Conservation (phyloP, 2,888 invertebrate genomes). For the Euproctis similis region DNA sequence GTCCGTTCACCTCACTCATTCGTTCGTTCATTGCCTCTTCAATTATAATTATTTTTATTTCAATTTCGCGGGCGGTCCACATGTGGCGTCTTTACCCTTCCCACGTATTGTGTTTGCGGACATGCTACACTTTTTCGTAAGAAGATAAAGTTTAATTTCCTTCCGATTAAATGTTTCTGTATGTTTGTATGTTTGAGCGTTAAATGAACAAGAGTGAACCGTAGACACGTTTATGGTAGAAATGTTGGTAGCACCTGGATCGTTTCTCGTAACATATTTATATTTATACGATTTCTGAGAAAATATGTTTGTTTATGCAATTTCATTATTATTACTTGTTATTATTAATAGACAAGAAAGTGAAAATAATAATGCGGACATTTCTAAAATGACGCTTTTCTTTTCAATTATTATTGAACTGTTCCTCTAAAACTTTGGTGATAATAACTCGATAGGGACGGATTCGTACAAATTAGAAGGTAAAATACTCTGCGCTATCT, state of each 20-base stretch:
- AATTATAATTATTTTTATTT: slow-evolving; percentile 44
- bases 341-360: too few species aligned
- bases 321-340: slow-evolving; percentile 20
- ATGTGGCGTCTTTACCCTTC: slow-evolving; percentile 59
- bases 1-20: slow-evolving; percentile 55
- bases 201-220: slow-evolving; percentile 50
- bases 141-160: slow-evolving; percentile 10
- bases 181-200: slow-evolving; percentile 31
- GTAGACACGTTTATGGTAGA: slow-evolving; percentile 54
- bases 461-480: too few species aligned
- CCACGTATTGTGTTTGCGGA: slow-evolving; percentile 20
- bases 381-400: too few species aligned
- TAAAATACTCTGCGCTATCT: too few species aligned
- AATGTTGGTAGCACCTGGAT: slow-evolving; percentile 54
- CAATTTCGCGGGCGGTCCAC: slow-evolving; percentile 51
- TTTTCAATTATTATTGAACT: too few species aligned
- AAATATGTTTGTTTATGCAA: slow-evolving; percentile 25
- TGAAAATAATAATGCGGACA: too few species aligned
- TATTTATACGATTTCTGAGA: slow-evolving; percentile 43
- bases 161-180: slow-evolving; percentile 5
- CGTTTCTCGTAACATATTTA: slow-evolving; percentile 36
- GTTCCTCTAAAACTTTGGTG: too few species aligned
- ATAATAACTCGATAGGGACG: too few species aligned
- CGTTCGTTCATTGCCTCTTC: slow-evolving; percentile 30
- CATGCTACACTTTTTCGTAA: slow-evolving; percentile 6